Evolutionary conservation across 2,113 vertebrate species (phyloP).

Genomic region (Vireo altiloquus): DNA sequence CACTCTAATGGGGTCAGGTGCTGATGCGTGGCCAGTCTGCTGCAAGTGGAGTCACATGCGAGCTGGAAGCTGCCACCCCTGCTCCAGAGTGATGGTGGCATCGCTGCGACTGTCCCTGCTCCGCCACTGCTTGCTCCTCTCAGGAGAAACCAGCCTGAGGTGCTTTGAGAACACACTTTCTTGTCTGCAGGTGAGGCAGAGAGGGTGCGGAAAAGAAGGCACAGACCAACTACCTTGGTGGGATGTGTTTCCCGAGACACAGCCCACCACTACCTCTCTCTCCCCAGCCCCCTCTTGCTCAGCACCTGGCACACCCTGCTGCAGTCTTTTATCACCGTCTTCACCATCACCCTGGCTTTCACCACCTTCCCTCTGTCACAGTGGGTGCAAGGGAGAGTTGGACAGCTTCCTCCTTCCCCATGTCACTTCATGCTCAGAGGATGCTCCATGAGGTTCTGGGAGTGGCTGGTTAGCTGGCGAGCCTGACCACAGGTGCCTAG

Average conservation of each 20-base stretch:
- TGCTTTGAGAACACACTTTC: neutral
- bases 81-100: neutral
- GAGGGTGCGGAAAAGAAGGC: neutral
- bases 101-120: neutral
- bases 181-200: neutral
- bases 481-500: accelerated
- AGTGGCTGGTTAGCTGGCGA: neutral
- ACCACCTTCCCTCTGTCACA: accelerated
- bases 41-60: neutral
- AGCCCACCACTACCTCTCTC: neutral
- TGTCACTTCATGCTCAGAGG: neutral
- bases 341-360: neutral
- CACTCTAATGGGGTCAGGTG: neutral
- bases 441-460: neutral
- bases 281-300: neutral
- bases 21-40: neutral
- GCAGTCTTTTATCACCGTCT: neutral
- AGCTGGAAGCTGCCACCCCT: accelerated
- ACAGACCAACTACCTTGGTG: neutral
- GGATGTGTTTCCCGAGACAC: accelerated
- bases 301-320: neutral
- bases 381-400: neutral
- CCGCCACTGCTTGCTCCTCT: accelerated
- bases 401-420: neutral
- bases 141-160: neutral